phyloP scores from a whole-genome alignment of 2,888 invertebrate species.

The Steinernema hermaphroditum region DNA sequence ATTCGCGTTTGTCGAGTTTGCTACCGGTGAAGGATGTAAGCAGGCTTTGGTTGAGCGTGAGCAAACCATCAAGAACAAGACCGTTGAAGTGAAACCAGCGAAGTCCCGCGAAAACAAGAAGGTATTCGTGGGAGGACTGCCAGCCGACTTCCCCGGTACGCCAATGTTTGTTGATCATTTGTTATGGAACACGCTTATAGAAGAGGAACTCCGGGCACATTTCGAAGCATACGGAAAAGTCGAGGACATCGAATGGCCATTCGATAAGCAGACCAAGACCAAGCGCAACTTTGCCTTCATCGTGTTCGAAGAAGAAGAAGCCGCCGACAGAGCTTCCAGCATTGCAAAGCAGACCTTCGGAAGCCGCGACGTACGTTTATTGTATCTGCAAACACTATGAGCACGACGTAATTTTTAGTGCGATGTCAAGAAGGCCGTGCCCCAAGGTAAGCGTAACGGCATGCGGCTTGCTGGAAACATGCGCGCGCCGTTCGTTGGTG shows the following conservation, averaged over 20 bases:
- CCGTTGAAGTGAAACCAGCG: slow-evolving; percentile 66
- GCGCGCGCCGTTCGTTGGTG: background rate
- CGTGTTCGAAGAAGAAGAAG: slow-evolving; percentile 66
- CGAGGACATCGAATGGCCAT: slow-evolving; percentile 66
- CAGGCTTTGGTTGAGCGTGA: slow-evolving; percentile 59
- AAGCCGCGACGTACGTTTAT: slow-evolving; percentile 53
- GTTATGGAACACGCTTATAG: slow-evolving; percentile 37
- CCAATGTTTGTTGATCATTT: background rate
- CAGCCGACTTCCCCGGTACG: slow-evolving; percentile 59
- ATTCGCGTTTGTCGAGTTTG: slow-evolving; percentile 67
- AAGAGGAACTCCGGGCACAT: slow-evolving; percentile 62
- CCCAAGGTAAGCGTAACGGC: slow-evolving; percentile 55
- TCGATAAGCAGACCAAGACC: slow-evolving; percentile 57
- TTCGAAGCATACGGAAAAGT: slow-evolving; percentile 66
- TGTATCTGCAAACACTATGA: background rate
- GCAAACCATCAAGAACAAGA: slow-evolving; percentile 63
- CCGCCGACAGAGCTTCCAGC: slow-evolving; percentile 63
- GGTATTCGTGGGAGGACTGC: slow-evolving; percentile 67
- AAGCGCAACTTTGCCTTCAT: slow-evolving; percentile 67
- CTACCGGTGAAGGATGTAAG: slow-evolving; percentile 61
- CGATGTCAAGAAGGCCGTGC: slow-evolving; percentile 67
- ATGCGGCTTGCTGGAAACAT: slow-evolving; percentile 4
- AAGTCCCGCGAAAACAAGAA: slow-evolving; percentile 67
- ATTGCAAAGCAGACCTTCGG: slow-evolving; percentile 64
- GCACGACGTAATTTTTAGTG: slow-evolving; percentile 48